Evolutionary conservation across 2,888 invertebrate genomes (phyloP).

Genomic region (Pseudanteris insignis): DNA sequence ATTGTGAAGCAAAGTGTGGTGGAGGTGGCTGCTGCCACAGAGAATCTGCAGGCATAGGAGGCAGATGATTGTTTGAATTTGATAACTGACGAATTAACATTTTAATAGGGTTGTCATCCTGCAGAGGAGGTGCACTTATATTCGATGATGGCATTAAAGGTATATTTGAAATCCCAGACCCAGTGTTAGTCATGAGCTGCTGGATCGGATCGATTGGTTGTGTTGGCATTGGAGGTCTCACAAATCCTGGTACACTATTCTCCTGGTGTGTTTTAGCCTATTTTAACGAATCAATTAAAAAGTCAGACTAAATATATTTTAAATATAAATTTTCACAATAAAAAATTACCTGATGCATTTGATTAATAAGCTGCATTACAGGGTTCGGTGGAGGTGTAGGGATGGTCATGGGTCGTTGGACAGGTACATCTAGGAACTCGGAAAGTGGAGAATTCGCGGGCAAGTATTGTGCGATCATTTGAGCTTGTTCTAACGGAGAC

Average conservation of each 20-base stretch:
- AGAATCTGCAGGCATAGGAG: slow-evolving; percentile 53
- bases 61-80: slow-evolving; percentile 55
- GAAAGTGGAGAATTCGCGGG: slow-evolving; percentile 59
- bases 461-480: slow-evolving; percentile 68
- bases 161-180: slow-evolving; percentile 59
- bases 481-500: slow-evolving; percentile 68
- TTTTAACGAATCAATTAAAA: slow-evolving; percentile 56
- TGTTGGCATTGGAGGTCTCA: no score
- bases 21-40: slow-evolving; percentile 64
- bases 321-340: neutral
- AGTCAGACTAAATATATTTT: neutral
- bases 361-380: slow-evolving; percentile 69
- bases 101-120: no score
- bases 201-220: no score
- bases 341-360: slow-evolving; percentile 68
- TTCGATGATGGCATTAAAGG: slow-evolving; percentile 60
- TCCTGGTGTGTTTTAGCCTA: no score
- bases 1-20: slow-evolving; percentile 58
- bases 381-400: slow-evolving; percentile 66
- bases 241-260: no score
- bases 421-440: slow-evolving; percentile 58
- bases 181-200: no score
- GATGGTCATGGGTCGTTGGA: slow-evolving; percentile 55
- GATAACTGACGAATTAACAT: slow-evolving; percentile 68
- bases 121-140: slow-evolving; percentile 50